Base-by-base conservation (phyloP, 2,888 invertebrate genomes). In the Hyalella azteca region DNA sequence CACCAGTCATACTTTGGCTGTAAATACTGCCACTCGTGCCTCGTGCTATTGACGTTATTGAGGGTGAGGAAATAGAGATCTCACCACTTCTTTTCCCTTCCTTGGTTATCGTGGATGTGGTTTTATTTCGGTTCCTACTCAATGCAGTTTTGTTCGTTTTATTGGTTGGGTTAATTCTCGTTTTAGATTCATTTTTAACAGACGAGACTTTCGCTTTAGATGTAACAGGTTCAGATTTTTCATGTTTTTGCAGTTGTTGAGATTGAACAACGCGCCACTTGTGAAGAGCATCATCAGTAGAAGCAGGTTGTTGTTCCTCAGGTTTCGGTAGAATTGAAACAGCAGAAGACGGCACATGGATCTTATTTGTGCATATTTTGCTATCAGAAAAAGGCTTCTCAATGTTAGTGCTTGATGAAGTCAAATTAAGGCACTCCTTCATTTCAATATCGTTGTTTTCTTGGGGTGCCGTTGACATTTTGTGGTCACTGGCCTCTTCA, bases 1-100 rank as follows among this genome's bases (percentile, higher is more conserved):
- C 66, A 22, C 66, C 66, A 29, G 32, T 66, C 66, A 66, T 15
- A 29, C 66, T 66, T 19, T 66, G 66, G 66, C 36, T 36, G 66
- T 66, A 66, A 19, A 66, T 66, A 36, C 66, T 36, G 36, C 36
- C 66, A 36, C 66, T 66, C n/a, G 66, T 36, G 32, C 66, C 66
- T 36, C 36, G 9, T 4, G 66, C 66, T 15, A 66, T 66, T 19
- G 66, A 66, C 7, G 66, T 66, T 1, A 66, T 66, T 11, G 66
- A 66, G 4, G 66, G 66, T 1, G 66, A 13, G 13, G 13, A 32
- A 36, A 4, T 29, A 15, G 36, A 13, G 29, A 66, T 29, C 5
- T 66, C 36, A 0, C 66, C 66, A 29, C 36, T 36, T 19, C 36
- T 66, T 19, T 66, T 66, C 19, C 66, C 66, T 36, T 66, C 66